Conservation (phyloP, 2,888 invertebrate genomes). For the Vannuccia rotundouncinata region DNA sequence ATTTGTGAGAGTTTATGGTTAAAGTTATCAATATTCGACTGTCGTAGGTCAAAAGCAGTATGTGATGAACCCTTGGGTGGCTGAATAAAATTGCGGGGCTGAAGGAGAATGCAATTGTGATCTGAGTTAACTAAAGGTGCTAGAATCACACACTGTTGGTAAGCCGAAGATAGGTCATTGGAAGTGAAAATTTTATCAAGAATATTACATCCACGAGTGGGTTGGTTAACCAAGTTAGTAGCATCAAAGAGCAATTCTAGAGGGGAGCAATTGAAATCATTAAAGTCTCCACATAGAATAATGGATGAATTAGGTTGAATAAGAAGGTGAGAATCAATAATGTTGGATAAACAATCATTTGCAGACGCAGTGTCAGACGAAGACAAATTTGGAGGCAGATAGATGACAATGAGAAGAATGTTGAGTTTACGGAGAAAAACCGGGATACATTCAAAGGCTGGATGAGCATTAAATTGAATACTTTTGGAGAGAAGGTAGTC, state of each 20-base stretch:
- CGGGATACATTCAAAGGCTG: conserved; percentile 7
- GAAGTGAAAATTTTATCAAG: conserved; percentile 23
- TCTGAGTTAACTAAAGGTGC: background rate
- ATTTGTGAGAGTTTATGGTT: background rate
- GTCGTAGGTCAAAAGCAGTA: background rate
- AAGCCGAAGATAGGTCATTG: background rate
- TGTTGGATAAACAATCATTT: conserved; percentile 21
- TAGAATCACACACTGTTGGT: conserved; percentile 20
- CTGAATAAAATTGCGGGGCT: background rate
- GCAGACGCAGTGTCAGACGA: background rate
- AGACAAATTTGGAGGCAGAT: background rate
- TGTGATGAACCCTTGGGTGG: background rate
- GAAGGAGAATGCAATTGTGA: conserved; percentile 13
- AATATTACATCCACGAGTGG: conserved; percentile 31
- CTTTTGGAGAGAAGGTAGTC: background rate
- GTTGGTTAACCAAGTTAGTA: conserved; percentile 14
- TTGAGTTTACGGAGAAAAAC: conserved; percentile 9
- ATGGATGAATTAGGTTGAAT: background rate
- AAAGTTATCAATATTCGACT: conserved; percentile 18
- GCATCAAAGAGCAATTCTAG: conserved; percentile 21
- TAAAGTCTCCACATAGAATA: conserved; percentile 15
- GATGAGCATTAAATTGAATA: background rate
- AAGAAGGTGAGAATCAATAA: conserved; percentile 27
- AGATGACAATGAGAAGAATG: background rate
- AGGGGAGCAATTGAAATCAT: conserved; percentile 18